Conservation (phyloP, 2,888 invertebrate genomes). For the Uropetala carovei region DNA sequence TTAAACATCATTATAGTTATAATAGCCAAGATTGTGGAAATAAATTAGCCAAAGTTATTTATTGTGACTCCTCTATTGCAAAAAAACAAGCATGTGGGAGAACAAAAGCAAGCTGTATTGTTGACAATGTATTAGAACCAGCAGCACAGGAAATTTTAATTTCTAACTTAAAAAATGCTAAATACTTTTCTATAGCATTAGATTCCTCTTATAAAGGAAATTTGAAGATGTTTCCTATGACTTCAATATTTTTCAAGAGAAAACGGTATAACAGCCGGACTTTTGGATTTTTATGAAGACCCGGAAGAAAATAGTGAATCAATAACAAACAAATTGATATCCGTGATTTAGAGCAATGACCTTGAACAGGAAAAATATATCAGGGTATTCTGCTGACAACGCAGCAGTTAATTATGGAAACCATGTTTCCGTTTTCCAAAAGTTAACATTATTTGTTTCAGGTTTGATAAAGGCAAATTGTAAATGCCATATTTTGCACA, state of each 20-base stretch:
- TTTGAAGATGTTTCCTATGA: too few species aligned
- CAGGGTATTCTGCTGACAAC: neutral
- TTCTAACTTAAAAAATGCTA: too few species aligned
- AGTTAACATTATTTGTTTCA: too few species aligned
- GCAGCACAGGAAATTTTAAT: neutral
- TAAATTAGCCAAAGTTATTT: constrained; percentile 3
- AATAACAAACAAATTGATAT: neutral
- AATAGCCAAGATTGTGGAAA: too few species aligned
- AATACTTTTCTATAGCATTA: too few species aligned
- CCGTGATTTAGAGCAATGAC: neutral
- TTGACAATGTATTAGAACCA: neutral
- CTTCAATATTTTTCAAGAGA: too few species aligned
- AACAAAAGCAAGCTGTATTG: too few species aligned
- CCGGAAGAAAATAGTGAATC: neutral
- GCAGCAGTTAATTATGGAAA: neutral
- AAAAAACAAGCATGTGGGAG: neutral
- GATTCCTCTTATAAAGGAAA: too few species aligned
- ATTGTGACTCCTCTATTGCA: neutral
- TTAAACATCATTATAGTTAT: too few species aligned
- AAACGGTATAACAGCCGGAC: neutral
- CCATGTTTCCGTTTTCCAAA: too few species aligned
- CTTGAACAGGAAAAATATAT: neutral
- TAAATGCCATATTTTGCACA: too few species aligned
- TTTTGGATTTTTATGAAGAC: neutral
- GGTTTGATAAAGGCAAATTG: too few species aligned